Evolutionary conservation across 2,113 vertebrate genomes (phyloP), one percentile per base, ranked within the genome.

Genomic region (Pterocles orientalis): DNA sequence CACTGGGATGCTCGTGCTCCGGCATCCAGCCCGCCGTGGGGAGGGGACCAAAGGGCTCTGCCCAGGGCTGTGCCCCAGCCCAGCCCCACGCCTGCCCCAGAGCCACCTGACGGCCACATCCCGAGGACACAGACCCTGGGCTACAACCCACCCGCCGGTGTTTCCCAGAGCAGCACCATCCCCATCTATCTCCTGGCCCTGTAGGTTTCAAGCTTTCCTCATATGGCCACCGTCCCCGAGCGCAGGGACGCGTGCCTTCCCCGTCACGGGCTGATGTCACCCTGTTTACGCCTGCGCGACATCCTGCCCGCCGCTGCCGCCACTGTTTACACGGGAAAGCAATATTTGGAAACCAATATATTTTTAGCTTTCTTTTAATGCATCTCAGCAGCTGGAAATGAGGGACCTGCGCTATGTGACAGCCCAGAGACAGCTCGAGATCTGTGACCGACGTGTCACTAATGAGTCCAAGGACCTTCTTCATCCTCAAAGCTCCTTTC

Each of bases 311-410:
- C 69, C 18, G 3, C 91, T 53, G 79, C 88, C 1, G 3, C 86
- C 92, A 33, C 69, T 87, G 95, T 91, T 86, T 95, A 88, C 95
- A 89, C 3, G 88, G 90, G 70, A 90, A 92, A 62, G 94, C 73
- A 14, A 53, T 26, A 12, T 92, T 86, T 93, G 92, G 86, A 91
- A 91, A 78, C 77, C 83, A n/a, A 33, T 3, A 8, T 92, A 95
- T 96, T 96, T 97, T 94, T 94, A 96, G 94, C 73, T 93, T 88
- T 51, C 66, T 66, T 90, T 58, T 87, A 90, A 94, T 31, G 90
- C 71, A 61, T 81, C 82, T 78, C 85, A 83, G 91, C 94, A 95
- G 94, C 94, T 97, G 94, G 92, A 93, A 94, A 66, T 0, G 3
- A 93, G 77, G 88, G 86, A 93, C 60, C 57, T 73, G 77, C 3